Base-by-base conservation (phyloP, 1,140 invertebrate species). In the Heliconius melpomene region DNA sequence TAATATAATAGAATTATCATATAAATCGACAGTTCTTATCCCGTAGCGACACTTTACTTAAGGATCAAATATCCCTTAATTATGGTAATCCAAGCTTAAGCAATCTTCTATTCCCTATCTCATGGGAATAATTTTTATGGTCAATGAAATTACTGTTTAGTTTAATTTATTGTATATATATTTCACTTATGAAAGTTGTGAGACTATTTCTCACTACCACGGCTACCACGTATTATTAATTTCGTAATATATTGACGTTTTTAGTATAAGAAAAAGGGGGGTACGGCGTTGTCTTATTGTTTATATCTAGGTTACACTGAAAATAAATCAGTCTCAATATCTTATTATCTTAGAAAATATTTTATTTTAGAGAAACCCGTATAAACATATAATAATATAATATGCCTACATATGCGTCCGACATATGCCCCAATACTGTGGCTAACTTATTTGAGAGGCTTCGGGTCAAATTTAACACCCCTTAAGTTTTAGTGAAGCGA, bases 401-500 rank as follows among this genome's bases (percentile, higher is more conserved):
- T 46, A 13, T 46, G 20, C 18, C 13, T 54, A 23, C n/a, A 60
- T 23, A 60, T 23, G n/a, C n/a, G 1, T 60, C 8, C n/a, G 7
- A 60, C 54, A 60, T 60, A 60, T 60, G 54, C n/a, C 13, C 16
- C n/a, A 60, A 60, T 1, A 60, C 3, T 60, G 54, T 54, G 75
- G n/a, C 57, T 70, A 36, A 70, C 60, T 76, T 26, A 76, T 60
- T 76, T 70, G n/a, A 66, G 60, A 70, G 75, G 75, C 57, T 76
- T 60, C 36, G 20, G n/a, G n/a, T 18, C 75, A 29, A 70, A 77
- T 70, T 77, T 71, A 76, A 38, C 36, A 76, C 74, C 74, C 74
- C 40, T 76, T 66, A 46, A 46, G 74, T 66, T n/a, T 66, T 76
- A 66, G 7, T 76, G 74, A 76, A 76, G 54, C n/a, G 74, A n/a